Conservation (phyloP, 2,113 vertebrate species). For the Seriola rivoliana region DNA sequence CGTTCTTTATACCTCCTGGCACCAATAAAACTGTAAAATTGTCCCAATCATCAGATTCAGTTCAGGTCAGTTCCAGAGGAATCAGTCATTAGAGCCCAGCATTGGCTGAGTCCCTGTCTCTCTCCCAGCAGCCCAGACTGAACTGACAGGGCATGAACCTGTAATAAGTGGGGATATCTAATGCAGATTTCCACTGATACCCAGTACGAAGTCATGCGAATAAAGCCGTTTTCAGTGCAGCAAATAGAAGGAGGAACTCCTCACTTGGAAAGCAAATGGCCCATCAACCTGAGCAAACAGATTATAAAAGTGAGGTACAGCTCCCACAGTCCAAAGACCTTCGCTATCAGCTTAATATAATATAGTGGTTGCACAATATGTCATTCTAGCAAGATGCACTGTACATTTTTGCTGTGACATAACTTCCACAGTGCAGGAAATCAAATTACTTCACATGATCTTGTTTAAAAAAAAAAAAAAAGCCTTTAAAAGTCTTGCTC, state of each 20-base stretch:
- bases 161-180: conserved; percentile 45
- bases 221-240: conserved; percentile 42
- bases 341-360: not conserved
- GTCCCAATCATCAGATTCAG: not conserved
- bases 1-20: not conserved
- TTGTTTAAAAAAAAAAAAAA: not conserved
- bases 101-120: not conserved
- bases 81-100: conserved; percentile 3
- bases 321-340: not conserved
- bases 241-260: conserved; percentile 35
- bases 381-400: not conserved
- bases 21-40: conserved; percentile 5
- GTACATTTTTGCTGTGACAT: not conserved
- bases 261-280: conserved; percentile 60
- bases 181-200: conserved; percentile 25
- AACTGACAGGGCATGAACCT: not conserved
- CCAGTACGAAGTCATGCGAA: conserved; percentile 34
- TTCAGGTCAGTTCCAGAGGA: not conserved
- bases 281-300: conserved; percentile 39
- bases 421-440: not conserved
- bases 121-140: not conserved
- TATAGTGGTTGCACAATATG: not conserved
- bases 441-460: not conserved
- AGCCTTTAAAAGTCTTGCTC: not conserved
- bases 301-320: not conserved